Percentiles rank a stretch among this genome's conserved stretches.
phyloP scores from a whole-genome alignment of 2,888 invertebrate species.

The Cheilosia variabilis region DNA sequence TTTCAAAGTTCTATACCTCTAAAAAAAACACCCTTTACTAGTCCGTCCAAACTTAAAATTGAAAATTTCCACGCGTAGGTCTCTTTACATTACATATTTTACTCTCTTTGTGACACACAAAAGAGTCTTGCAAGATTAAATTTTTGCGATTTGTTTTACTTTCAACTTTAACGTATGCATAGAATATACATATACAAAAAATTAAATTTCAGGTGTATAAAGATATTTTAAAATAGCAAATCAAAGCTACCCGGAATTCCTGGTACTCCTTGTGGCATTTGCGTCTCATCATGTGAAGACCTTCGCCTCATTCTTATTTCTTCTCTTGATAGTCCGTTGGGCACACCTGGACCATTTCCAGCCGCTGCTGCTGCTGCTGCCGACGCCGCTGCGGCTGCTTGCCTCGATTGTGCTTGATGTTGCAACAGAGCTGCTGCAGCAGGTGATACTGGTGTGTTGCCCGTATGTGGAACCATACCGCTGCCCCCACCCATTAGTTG shows the following conservation, averaged over 20 bases:
- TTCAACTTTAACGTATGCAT: neutral
- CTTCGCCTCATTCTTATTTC: slow-evolving; percentile 83
- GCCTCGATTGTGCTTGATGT: slow-evolving; percentile 82
- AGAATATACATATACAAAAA: neutral
- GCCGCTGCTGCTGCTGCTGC: slow-evolving; percentile 80
- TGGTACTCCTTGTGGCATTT: slow-evolving; percentile 80
- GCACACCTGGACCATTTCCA: slow-evolving; percentile 69
- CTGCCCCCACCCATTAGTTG: slow-evolving; percentile 80
- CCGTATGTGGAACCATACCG: slow-evolving; percentile 81
- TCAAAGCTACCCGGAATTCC: slow-evolving; percentile 81
- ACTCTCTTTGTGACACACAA: too few species aligned
- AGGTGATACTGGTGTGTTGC: slow-evolving; percentile 81
- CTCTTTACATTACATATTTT: too few species aligned
- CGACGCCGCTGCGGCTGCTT: slow-evolving; percentile 81
- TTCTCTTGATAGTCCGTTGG: slow-evolving; percentile 81
- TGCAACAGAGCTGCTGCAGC: slow-evolving; percentile 82
- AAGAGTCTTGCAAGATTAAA: too few species aligned
- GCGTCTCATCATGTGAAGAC: slow-evolving; percentile 84
- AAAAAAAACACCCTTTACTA: too few species aligned
- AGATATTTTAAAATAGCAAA: neutral
- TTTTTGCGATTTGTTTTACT: neutral
- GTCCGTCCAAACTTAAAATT: too few species aligned
- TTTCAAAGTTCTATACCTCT: too few species aligned
- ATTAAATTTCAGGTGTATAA: neutral
- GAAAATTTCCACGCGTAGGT: too few species aligned